Percentiles rank a stretch among this genome's conserved stretches.
Conservation (phyloP, 2,113 vertebrate genomes). For the Poeciliopsis prolifica region DNA sequence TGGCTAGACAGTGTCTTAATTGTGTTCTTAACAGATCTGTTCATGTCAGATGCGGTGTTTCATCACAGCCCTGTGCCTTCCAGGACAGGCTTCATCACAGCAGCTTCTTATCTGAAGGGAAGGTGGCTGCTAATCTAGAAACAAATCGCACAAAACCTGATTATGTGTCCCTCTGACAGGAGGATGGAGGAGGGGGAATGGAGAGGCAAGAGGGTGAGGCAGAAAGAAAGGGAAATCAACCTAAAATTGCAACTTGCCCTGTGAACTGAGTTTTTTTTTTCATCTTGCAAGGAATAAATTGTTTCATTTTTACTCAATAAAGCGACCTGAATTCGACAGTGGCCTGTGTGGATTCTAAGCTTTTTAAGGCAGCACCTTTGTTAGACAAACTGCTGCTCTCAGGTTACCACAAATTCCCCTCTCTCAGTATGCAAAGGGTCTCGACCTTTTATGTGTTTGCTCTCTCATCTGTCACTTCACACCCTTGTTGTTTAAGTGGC, state of each 20-base stretch:
- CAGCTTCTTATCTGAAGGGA: constrained; percentile 62
- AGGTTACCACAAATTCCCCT: constrained; percentile 37
- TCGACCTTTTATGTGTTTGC: constrained; percentile 54
- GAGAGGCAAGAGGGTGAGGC: constrained; percentile 14
- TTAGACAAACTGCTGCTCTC: constrained; percentile 32
- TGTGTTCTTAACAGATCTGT: constrained; percentile 72
- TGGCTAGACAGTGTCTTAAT: constrained; percentile 71
- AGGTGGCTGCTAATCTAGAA: constrained; percentile 73
- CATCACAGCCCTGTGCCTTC: constrained; percentile 64
- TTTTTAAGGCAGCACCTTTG: constrained; percentile 44
- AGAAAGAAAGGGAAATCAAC: constrained; percentile 13
- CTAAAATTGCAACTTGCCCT: constrained; percentile 12
- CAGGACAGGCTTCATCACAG: constrained; percentile 60
- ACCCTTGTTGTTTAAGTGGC: constrained; percentile 55
- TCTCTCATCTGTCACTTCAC: constrained; percentile 60
- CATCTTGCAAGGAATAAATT: background rate
- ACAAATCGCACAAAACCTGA: constrained; percentile 67
- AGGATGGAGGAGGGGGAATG: constrained; percentile 1
- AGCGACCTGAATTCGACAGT: constrained; percentile 17
- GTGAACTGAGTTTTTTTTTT: background rate
- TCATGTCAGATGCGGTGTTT: constrained; percentile 65
- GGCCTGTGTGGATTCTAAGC: constrained; percentile 16
- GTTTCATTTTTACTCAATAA: constrained; percentile 6
- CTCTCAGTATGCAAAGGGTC: constrained; percentile 30
- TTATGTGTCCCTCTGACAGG: constrained; percentile 54